These are phyloP conservation scores for Neostethus bicornis DNA, from an alignment of 2,797 vertebrate genomes.

Conservation along the genomic window DNA sequence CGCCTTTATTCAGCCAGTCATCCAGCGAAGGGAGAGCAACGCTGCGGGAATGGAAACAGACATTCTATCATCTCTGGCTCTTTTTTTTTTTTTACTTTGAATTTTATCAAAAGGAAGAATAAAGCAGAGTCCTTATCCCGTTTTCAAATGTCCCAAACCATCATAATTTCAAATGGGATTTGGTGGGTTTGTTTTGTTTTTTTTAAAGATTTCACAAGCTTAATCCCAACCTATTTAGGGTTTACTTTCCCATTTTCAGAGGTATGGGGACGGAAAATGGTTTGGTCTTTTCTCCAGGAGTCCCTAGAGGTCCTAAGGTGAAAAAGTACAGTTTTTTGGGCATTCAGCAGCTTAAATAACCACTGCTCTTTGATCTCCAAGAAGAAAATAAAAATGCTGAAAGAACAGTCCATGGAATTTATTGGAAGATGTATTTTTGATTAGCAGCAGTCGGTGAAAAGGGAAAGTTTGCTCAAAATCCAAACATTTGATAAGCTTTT, in stretches of 20 bases:
- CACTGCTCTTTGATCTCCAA: neutral
- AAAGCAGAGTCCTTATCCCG: slow-evolving; percentile 20
- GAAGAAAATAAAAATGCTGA: neutral
- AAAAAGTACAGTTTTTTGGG: neutral
- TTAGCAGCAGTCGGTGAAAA: neutral
- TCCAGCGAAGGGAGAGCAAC: neutral
- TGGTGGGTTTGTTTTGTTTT: too few relatives aligned
- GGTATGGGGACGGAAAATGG: too few relatives aligned
- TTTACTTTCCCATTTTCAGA: too few relatives aligned
- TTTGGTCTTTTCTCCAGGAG: too few relatives aligned
- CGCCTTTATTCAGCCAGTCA: slow-evolving; percentile 20
- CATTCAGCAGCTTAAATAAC: neutral
- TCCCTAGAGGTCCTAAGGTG: too few relatives aligned
- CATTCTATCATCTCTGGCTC: slow-evolving; percentile 23
- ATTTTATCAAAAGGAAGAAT: slow-evolving; percentile 29
- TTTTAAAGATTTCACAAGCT: too few relatives aligned
- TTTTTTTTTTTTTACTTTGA: slow-evolving; percentile 17
- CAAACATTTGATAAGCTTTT: too few relatives aligned
- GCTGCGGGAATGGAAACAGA: neutral
- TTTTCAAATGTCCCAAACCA: neutral
- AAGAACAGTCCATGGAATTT: neutral
- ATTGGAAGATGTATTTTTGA: neutral
- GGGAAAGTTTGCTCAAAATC: too few relatives aligned
- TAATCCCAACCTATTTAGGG: too few relatives aligned
- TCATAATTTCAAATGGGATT: too few relatives aligned